Conservation (phyloP, 2,888 invertebrate species). For the Notodonta ziczac region DNA sequence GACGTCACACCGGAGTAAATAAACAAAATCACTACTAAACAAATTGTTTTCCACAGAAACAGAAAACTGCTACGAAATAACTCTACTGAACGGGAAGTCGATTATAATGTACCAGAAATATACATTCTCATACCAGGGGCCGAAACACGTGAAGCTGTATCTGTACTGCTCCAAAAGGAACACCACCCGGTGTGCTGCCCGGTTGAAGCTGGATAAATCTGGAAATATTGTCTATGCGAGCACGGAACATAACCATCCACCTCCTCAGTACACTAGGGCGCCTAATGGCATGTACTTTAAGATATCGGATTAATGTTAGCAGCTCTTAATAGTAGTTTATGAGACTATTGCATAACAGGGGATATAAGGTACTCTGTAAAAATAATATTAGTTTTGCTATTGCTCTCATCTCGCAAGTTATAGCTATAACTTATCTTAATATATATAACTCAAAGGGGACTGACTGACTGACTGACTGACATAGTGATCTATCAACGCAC, state of each 20-base stretch:
- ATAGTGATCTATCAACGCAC: too few species aligned
- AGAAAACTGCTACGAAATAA: conserved; percentile 13
- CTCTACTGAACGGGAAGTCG: conserved; percentile 23
- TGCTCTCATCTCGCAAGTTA: too few species aligned
- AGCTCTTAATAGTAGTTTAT: neutral
- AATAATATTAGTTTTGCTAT: too few species aligned
- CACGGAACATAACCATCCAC: conserved; percentile 43
- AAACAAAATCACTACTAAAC: too few species aligned
- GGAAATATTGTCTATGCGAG: conserved; percentile 29
- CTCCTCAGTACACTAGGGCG: conserved; percentile 22
- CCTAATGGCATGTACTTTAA: conserved; percentile 21
- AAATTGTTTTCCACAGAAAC: neutral
- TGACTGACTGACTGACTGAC: too few species aligned
- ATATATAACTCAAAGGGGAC: too few species aligned
- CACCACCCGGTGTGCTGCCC: conserved; percentile 34
- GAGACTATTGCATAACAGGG: too few species aligned
- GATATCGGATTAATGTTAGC: conserved; percentile 12
- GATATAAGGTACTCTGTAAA: too few species aligned
- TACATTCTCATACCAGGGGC: conserved; percentile 36
- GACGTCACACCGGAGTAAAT: too few species aligned
- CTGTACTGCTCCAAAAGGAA: conserved; percentile 29
- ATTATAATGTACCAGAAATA: conserved; percentile 37
- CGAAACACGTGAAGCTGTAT: conserved; percentile 25
- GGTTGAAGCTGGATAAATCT: conserved; percentile 30
- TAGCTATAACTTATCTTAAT: too few species aligned